Base-by-base conservation (phyloP, 2,113 vertebrate species). In the Syngnathus scovelli region DNA sequence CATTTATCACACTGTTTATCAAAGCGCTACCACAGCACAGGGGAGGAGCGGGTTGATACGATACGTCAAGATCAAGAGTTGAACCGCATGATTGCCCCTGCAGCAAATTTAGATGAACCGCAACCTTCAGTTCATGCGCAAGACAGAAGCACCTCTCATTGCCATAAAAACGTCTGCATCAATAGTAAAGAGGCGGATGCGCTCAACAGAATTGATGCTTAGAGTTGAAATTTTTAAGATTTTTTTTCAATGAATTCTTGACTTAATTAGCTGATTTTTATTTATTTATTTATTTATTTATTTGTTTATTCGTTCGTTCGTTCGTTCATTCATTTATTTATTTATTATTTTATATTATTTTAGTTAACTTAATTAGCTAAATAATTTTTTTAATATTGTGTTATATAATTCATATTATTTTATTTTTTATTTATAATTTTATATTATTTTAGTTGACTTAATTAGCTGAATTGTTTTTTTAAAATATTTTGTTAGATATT, bases 1-100 rank as follows among this genome's bases (percentile, higher is more conserved):
- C 70, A 78, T 88, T 83, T 86, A 88, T 80, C 74, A 71, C 72
- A 56, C 67, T 75, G 76, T 78, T 86, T 83, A 88, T 85, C 80
- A 83, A 81, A 88, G 68, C 44, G n/a, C 56, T 76, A 73, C 84
- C 73, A 68, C 59, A 36, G 10, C 43, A 52, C 61, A 65, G 59
- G 77, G 63, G 27, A 64, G 59, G 58, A 62, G 62, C 48, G 67
- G 54, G 61, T 46, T 44, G 48, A 69, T 55, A 74, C 64, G 56
- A 61, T 59, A 54, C 69, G 74, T 75, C 65, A 63, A 81, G 80
- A 85, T 78, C 80, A 85, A 82, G 77, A 84, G 72, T 75, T 39
- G 33, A 63, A 63, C 52, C 15, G 38, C 33, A 61, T 54, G 71
- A 66, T 75, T 56, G 61, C 23, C 51, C 75, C 72, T 81, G 7